A percentile compares a stretch with the other conserved stretches of the same genome.
phyloP scores from a whole-genome alignment of 1,140 invertebrate species.

The Camponotus floridanus region DNA sequence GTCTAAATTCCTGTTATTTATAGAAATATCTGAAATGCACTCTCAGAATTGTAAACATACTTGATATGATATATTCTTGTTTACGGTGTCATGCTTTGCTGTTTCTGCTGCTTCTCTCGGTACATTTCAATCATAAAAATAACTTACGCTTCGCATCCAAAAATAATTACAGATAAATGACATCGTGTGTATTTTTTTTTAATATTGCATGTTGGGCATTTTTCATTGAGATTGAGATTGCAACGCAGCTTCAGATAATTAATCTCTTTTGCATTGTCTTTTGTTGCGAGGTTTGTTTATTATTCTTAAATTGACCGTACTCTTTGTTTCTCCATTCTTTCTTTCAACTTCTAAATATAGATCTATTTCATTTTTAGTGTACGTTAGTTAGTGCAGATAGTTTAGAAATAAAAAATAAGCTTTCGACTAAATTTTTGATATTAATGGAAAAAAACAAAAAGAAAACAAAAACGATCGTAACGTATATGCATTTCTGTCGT shows the following conservation, averaged over 20 bases:
- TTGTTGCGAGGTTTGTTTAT: background rate
- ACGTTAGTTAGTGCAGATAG: too few species aligned
- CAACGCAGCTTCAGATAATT: background rate
- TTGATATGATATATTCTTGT: conserved; percentile 46
- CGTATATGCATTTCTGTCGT: background rate
- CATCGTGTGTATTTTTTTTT: background rate
- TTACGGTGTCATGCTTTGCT: background rate
- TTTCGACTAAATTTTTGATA: background rate
- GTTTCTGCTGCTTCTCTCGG: background rate
- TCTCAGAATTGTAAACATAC: conserved; percentile 18
- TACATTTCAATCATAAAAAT: background rate
- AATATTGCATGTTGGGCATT: background rate
- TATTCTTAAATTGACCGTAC: too few species aligned
- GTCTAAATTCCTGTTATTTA: background rate
- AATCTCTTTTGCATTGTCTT: background rate
- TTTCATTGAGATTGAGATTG: background rate
- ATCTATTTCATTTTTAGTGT: too few species aligned
- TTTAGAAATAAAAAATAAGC: too few species aligned
- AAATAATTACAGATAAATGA: conserved; percentile 34
- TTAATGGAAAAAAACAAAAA: background rate
- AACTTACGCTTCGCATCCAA: conserved; percentile 26
- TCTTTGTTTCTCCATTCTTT: too few species aligned
- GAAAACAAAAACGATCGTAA: background rate
- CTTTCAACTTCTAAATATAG: too few species aligned
- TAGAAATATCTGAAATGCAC: background rate